Conservation (phyloP, 1,140 invertebrate species). For the Drosophila triauraria region DNA sequence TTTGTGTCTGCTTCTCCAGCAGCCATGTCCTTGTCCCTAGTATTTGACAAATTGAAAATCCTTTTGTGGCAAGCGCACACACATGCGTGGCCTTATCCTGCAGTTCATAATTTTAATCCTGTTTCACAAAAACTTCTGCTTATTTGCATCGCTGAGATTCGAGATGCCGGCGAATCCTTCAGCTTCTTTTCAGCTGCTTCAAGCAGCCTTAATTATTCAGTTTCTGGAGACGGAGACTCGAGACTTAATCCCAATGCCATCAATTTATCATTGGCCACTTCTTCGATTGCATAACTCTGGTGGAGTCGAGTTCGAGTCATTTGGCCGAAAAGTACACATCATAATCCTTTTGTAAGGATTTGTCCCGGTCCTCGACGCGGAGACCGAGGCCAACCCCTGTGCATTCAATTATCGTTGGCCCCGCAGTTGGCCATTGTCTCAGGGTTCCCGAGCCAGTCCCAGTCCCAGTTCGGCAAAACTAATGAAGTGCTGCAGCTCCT, state of each 20-base stretch:
- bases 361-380: constrained; percentile 51
- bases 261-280: constrained; percentile 32
- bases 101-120: constrained; percentile 80
- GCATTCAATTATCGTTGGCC: constrained; percentile 77
- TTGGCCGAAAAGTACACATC: constrained; percentile 81
- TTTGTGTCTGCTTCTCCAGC: constrained; percentile 32
- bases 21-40: constrained; percentile 45
- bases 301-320: constrained; percentile 37
- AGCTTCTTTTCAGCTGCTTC: not conserved
- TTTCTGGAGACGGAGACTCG: constrained; percentile 29
- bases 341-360: constrained; percentile 82
- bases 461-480: constrained; percentile 50
- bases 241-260: constrained; percentile 34
- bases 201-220: constrained; percentile 43
- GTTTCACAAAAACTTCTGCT: constrained; percentile 62
- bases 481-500: constrained; percentile 83
- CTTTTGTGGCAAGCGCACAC: constrained; percentile 60
- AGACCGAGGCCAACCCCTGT: constrained; percentile 12
- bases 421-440: constrained; percentile 80
- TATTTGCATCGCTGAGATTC: constrained; percentile 62
- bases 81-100: constrained; percentile 65
- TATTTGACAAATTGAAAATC: constrained; percentile 82
- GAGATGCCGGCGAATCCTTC: constrained; percentile 11
- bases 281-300: constrained; percentile 57
- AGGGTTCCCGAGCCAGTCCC: constrained; percentile 36